Percentiles rank a stretch among this genome's conserved stretches.
phyloP scores from a whole-genome alignment of 2,113 vertebrate genomes.

The Laterallus jamaicensis region DNA sequence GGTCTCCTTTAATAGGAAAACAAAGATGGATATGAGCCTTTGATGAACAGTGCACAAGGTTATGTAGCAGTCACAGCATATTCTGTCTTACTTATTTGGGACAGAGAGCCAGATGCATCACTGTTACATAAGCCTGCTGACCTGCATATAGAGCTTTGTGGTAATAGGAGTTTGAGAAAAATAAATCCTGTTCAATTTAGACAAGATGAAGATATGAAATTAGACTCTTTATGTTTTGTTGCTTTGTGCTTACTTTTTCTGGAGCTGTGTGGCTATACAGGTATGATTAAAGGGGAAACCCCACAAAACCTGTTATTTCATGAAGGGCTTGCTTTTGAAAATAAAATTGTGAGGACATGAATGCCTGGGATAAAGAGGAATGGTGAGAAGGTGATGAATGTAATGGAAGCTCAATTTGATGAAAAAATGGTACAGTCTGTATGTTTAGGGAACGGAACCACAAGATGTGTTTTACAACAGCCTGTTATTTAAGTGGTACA shows the following conservation, averaged over 20 bases:
- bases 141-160: slow-evolving; percentile 37
- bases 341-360: not conserved
- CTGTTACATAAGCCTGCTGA: slow-evolving; percentile 61
- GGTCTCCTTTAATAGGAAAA: not conserved
- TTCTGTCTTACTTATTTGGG: slow-evolving; percentile 19
- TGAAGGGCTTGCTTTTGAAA: not conserved
- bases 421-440: not conserved
- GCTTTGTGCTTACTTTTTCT: not conserved
- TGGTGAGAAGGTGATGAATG: not conserved
- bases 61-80: slow-evolving; percentile 29
- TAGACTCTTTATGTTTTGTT: not conserved
- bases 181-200: not conserved
- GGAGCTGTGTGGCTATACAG: not conserved
- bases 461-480: not conserved
- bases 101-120: slow-evolving; percentile 38
- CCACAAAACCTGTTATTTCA: not conserved
- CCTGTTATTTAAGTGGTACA: not conserved
- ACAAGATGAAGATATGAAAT: not conserved
- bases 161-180: not conserved
- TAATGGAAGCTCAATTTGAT: not conserved
- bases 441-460: not conserved
- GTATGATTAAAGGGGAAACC: not conserved
- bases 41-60: not conserved
- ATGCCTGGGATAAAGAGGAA: not conserved
- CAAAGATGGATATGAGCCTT: not conserved